Base-by-base conservation (phyloP, 2,888 invertebrate species). In the Mythimna lalbum region DNA sequence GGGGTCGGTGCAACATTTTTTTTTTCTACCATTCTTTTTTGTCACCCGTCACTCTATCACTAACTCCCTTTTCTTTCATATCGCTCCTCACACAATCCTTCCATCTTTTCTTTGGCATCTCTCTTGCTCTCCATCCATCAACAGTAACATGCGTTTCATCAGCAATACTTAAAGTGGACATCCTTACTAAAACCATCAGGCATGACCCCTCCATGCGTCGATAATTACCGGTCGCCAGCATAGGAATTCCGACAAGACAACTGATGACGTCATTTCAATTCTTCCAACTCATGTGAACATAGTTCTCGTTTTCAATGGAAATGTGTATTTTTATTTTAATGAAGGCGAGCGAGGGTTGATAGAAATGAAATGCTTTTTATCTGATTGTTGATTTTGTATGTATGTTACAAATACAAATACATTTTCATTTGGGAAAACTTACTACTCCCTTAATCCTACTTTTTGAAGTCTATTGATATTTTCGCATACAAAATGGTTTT, bases 141-240 rank as follows among this genome's bases (percentile, higher is more conserved):
- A n/a, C n/a, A n/a, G n/a, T n/a, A n/a, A n/a, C n/a, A n/a, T n/a
- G n/a, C n/a, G n/a, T n/a, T n/a, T n/a, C n/a, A n/a, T n/a, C n/a
- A n/a, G n/a, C n/a, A n/a, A n/a, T n/a, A 55, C 10, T 55, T 7
- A 31, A 76, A 69, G 19, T 9, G 17, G 70, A 21, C 85, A 76
- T 49, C 85, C 85, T 27, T 82, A 66, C 19, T 17, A 27, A n/a
- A 73, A 10, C 27, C 66, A 66, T 19, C 36, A 36, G 56, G 73
- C 82, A 65, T 83, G 73, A 81, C 76, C 69, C 75, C 63, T 73
- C 69, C 59, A 75, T 81, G 74, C 62, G 72, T 74, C 82, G 70
- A 81, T 83, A 85, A 83, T 83, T 76, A 63, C 57, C 43, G 73
- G 64, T 67, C 68, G 62, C 73, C 68, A 70, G 71, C 60, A 53